Conservation (phyloP, 2,113 vertebrate genomes). For the Lophotis ruficrista region DNA sequence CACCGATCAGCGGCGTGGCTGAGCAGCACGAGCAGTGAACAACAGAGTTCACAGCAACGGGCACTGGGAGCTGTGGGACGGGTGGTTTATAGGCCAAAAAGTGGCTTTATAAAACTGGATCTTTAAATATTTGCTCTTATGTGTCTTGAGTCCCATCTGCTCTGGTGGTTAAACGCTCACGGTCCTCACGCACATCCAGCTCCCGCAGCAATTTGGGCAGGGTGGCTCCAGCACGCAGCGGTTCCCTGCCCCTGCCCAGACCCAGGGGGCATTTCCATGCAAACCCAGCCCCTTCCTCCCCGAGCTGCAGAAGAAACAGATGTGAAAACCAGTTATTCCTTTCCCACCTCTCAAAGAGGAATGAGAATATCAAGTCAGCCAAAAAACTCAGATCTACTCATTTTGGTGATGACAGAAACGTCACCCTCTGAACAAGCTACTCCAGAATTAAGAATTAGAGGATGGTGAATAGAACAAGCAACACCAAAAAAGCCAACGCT, state of each 20-base stretch:
- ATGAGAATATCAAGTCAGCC: not conserved
- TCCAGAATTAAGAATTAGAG: not conserved
- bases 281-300: not conserved
- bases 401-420: not conserved
- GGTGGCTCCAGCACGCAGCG: fast-evolving
- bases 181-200: fast-evolving
- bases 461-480: not conserved
- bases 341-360: not conserved
- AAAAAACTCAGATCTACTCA: not conserved
- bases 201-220: not conserved
- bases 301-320: not conserved
- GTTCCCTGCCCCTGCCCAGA: not conserved
- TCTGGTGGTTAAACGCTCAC: not conserved
- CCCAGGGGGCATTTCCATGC: not conserved
- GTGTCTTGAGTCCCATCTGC: slow-evolving; percentile 1
- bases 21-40: not conserved
- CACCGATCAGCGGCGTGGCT: fast-evolving
- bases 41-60: not conserved
- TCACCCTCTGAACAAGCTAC: not conserved
- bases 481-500: not conserved
- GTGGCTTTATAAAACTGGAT: slow-evolving; percentile 30
- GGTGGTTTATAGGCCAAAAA: slow-evolving; percentile 21
- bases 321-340: not conserved
- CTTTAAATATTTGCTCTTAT: slow-evolving; percentile 65
- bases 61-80: not conserved